Base-by-base conservation (phyloP, 2,113 vertebrate species). In the Paratilapia polleni region DNA sequence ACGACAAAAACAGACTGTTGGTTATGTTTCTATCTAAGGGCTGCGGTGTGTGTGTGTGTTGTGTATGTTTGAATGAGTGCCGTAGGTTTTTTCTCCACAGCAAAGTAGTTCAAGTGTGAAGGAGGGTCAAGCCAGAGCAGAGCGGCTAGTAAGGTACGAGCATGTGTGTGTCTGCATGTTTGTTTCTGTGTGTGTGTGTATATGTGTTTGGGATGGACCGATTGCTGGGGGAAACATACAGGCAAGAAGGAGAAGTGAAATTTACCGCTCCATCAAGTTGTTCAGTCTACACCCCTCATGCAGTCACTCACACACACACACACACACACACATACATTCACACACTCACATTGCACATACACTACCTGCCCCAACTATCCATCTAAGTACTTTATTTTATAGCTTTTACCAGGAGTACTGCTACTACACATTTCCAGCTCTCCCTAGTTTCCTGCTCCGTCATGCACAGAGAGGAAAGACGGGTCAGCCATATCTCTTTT, bases 261-360 rank as follows among this genome's bases (percentile, higher is more conserved):
- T 93, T 90, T 93, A 90, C 54, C 26, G 87, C 88, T 92, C 92
- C 88, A 91, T 92, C 90, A 93, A 89, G 83, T 88, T 5, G 68
- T 83, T 90, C 85, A 76, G 80, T 77, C 87, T 63, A 73, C 49
- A 87, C 57, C 36, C 36, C 61, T 75, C 58, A 59, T 70, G 47
- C 81, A 84, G 62, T 82, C 85, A 47, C 74, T 75, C 77, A 79
- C 77, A 66, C 73, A 11, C 43, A 70, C 43, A 52, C 24, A 28
- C 63, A 26, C 60, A 54, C 28, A 77, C 70, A 62, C 58, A 76
- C 49, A 9, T 61, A 56, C 20, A 4, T 20, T 4, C 58, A 24
- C 81, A 66, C 73, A 49, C 58, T 2, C 62, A 58, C 79, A 61
- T 1, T 7, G n/a, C 64, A 78, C 78, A 77, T 19, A 78, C 75